Evolutionary conservation across 2,888 invertebrate species (phyloP).

Genomic region (Poecilobothrus nobilitatus): DNA sequence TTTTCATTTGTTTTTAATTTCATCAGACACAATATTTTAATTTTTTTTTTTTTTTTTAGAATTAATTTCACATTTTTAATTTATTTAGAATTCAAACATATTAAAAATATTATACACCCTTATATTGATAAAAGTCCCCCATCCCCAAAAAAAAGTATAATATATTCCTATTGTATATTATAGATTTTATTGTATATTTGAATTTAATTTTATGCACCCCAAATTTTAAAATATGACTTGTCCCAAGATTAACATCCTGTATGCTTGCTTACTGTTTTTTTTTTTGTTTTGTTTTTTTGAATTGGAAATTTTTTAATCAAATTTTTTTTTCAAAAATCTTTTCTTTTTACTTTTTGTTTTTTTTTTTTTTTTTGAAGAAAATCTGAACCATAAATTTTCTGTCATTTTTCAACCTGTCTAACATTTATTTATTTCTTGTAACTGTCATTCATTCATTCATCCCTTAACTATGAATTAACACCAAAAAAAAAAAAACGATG

Average conservation of each 20-base stretch:
- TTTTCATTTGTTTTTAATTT: too few relatives aligned
- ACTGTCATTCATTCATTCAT: background rate
- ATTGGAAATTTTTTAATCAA: background rate
- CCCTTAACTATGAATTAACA: background rate
- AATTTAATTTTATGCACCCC: constrained; percentile 1
- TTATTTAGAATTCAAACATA: too few relatives aligned
- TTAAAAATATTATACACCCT: too few relatives aligned
- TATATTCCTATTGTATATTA: too few relatives aligned
- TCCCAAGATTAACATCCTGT: background rate
- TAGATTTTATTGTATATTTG: background rate
- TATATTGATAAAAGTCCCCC: too few relatives aligned
- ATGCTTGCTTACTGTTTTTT: too few relatives aligned
- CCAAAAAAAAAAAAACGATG: too few relatives aligned
- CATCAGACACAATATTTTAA: too few relatives aligned
- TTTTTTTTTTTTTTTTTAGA: too few relatives aligned
- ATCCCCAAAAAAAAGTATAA: too few relatives aligned
- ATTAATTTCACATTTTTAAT: too few relatives aligned
- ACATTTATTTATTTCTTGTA: background rate
- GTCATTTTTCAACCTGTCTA: constrained; percentile 6
- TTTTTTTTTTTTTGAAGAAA: background rate
- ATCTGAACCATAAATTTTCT: background rate
- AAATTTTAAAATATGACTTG: background rate
- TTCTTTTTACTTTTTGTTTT: background rate
- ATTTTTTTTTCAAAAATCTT: background rate
- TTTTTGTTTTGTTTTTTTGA: background rate